Evolutionary conservation across 2,888 invertebrate species (phyloP), one percentile per base, ranked within the genome.

Genomic region (Notodonta dromedarius): DNA sequence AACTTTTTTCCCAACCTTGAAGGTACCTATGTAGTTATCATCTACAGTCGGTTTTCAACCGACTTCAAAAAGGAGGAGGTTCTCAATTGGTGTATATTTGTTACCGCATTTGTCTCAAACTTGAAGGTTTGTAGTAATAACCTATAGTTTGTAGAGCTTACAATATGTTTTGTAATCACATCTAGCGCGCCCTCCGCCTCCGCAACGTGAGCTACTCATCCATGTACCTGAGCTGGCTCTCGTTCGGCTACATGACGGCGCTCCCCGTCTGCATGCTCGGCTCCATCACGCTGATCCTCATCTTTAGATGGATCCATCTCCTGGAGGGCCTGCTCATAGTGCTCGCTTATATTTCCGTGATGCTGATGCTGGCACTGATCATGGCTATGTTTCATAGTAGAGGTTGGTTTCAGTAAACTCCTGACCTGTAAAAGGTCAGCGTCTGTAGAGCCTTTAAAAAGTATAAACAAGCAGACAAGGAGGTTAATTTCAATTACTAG

Each of bases 291-390:
- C 80, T 92, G 32, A 89, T 88, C 62, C 79, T 90, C 46, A 86
- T 90, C 65, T 92, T 91, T 80, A 76, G 92, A 13, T 92, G 92
- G 92, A 88, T 92, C 66, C 86, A 90, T 57, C 67, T 91, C 14
- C n/a, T 89, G 3, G 77, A 76, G 57, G 84, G 86, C 0, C 65
- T 91, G 35, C 54, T 87, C 51, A 77, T 88, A 9, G 62, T 91
- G 51, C 66, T 89, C 1, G 77, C 81, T 0, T 92, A 91, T 66
- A 66, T 82, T n/a, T 80, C 85, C 0, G 84, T 91, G 5, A 89
- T 89, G 85, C 79, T 87, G 16, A 86, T 89, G 85, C 63, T 87
- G 0, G 86, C 90, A 0, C 62, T 91, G n/a, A 83, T 91, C 42
- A 87, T 90, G 85, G 84, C 85, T 8, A 88, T 91, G 88, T 92